Percentiles rank a stretch among this genome's conserved stretches.
These are phyloP conservation scores for Papilio helenus DNA, from an alignment of 1,140 invertebrate genomes.

Conservation along the genomic window DNA sequence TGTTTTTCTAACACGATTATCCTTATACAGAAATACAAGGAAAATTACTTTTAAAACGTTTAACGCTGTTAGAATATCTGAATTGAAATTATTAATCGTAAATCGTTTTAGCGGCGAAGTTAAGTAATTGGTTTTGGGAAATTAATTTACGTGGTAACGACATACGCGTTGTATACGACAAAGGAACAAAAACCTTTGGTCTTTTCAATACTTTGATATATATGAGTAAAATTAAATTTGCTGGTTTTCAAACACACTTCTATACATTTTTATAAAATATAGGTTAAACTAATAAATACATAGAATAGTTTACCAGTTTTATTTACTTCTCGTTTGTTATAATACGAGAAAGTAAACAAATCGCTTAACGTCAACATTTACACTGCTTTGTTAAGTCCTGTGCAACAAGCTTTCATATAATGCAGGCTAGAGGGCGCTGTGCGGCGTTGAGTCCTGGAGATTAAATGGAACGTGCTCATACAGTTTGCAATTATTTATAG, in stretches of 20 bases:
- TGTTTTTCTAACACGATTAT: too few relatives aligned
- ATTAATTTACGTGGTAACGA: neutral
- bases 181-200: neutral
- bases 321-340: slow-evolving; percentile 2
- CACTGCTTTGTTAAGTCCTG: neutral
- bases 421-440: neutral
- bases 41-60: neutral
- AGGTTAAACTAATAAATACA: too few relatives aligned
- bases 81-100: neutral
- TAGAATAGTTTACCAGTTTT: neutral
- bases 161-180: neutral
- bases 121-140: slow-evolving; percentile 7
- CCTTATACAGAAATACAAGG: neutral
- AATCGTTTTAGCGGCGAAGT: neutral
- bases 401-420: neutral
- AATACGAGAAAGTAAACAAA: neutral
- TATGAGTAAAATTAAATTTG: neutral
- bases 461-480: neutral
- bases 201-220: neutral
- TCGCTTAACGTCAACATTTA: neutral
- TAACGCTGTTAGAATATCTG: neutral
- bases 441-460: neutral
- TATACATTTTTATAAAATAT: too few relatives aligned
- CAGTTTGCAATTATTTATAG: neutral
- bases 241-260: too few relatives aligned